Percentiles rank a stretch among this genome's conserved stretches.
phyloP scores from a whole-genome alignment of 1,140 invertebrate species.

The Ostrea denselamellosa region DNA sequence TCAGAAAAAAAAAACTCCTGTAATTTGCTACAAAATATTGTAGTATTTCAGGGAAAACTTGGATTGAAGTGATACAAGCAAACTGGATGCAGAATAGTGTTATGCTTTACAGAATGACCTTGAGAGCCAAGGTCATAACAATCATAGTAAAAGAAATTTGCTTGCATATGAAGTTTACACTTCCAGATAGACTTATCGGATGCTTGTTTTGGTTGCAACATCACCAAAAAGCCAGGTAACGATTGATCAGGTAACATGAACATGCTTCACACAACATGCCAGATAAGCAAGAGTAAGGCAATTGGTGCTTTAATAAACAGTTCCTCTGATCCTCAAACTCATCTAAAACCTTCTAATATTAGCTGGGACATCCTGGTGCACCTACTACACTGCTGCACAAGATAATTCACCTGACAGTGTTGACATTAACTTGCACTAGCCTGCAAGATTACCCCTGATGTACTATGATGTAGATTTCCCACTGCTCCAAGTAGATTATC shows the following conservation, averaged over 20 bases:
- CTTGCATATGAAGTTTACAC: background rate
- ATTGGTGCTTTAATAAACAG: background rate
- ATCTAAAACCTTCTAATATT: background rate
- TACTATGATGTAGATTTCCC: background rate
- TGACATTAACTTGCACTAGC: background rate
- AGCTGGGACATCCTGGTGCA: background rate
- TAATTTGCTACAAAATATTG: too few relatives aligned
- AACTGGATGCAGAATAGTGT: background rate
- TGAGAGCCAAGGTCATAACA: background rate
- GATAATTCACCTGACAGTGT: background rate
- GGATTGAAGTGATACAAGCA: too few relatives aligned
- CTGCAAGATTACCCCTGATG: background rate
- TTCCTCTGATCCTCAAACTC: background rate
- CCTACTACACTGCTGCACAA: background rate
- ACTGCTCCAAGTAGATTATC: background rate
- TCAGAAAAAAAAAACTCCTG: too few relatives aligned
- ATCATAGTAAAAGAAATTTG: background rate
- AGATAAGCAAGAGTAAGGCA: background rate
- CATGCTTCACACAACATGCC: background rate
- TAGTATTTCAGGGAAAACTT: too few relatives aligned
- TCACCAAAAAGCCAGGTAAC: background rate
- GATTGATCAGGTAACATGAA: slow-evolving; percentile 10
- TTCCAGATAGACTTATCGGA: background rate
- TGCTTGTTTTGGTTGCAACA: background rate
- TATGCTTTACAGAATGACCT: background rate